Evolutionary conservation across 2,797 vertebrate species (phyloP).

Genomic region (Pseudopleuronectes americanus): DNA sequence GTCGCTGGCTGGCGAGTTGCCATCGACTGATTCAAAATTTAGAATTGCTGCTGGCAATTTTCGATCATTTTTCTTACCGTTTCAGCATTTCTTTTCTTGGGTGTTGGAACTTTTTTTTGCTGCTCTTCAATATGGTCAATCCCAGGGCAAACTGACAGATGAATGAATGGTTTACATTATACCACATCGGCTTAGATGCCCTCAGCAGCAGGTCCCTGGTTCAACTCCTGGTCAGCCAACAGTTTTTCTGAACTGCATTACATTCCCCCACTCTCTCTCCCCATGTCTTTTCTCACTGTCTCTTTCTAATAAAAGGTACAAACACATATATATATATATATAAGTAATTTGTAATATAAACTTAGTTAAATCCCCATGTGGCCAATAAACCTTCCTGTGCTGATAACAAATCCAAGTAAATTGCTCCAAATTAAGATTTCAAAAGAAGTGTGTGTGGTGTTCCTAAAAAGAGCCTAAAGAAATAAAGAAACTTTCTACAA

Average conservation of each 20-base stretch:
- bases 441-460: neutral
- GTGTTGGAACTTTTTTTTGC: conserved; percentile 43
- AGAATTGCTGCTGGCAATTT: conserved; percentile 46
- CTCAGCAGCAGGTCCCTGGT: neutral
- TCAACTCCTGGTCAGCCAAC: neutral
- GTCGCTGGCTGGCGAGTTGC: conserved; percentile 40
- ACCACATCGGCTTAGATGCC: conserved; percentile 27
- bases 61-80: conserved; percentile 40
- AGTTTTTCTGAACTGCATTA: neutral
- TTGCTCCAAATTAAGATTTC: neutral
- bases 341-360: no score
- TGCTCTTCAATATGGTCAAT: conserved; percentile 26
- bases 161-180: neutral
- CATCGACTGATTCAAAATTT: conserved; percentile 46
- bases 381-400: conserved; percentile 18
- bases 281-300: no score
- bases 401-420: conserved; percentile 19
- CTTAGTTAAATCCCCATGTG: no score
- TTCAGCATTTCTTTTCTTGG: conserved; percentile 31
- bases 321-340: no score
- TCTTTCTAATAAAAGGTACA: no score
- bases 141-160: neutral
- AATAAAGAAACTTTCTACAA: neutral
- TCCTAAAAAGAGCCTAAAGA: neutral
- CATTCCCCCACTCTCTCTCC: no score